phyloP scores from a whole-genome alignment of 2,113 vertebrate species.

The Brachyhypopomus occidentalis region DNA sequence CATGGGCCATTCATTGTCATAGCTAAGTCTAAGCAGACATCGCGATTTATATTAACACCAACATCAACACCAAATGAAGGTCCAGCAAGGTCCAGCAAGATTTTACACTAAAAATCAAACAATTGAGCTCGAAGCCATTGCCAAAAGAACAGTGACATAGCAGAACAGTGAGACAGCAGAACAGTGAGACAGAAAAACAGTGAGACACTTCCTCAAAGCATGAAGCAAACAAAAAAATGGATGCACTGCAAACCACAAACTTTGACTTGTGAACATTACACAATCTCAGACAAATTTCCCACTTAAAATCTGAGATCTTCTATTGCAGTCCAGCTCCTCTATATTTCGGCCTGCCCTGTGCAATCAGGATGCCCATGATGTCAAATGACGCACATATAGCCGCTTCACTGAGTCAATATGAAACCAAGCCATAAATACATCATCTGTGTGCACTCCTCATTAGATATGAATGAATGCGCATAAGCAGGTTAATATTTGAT shows the following conservation, averaged over 20 bases:
- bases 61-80: background rate
- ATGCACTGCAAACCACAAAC: constrained; percentile 8
- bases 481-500: constrained; percentile 31
- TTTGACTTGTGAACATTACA: background rate
- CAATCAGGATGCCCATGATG: background rate
- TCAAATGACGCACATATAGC: constrained; percentile 24
- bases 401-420: constrained; percentile 4
- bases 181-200: no score
- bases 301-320: background rate
- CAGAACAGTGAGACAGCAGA: no score
- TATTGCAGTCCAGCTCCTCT: background rate
- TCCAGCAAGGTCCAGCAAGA: background rate
- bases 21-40: background rate
- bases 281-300: background rate
- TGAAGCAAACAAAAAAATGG: background rate
- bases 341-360: background rate
- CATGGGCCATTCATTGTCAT: background rate
- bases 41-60: background rate
- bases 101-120: background rate
- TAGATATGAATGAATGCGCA: background rate
- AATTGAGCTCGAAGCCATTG: background rate
- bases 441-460: background rate
- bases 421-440: constrained; percentile 17
- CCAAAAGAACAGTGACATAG: no score
- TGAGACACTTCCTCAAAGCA: no score